Conservation (phyloP, 2,888 invertebrate genomes). For the Laothoe populi region DNA sequence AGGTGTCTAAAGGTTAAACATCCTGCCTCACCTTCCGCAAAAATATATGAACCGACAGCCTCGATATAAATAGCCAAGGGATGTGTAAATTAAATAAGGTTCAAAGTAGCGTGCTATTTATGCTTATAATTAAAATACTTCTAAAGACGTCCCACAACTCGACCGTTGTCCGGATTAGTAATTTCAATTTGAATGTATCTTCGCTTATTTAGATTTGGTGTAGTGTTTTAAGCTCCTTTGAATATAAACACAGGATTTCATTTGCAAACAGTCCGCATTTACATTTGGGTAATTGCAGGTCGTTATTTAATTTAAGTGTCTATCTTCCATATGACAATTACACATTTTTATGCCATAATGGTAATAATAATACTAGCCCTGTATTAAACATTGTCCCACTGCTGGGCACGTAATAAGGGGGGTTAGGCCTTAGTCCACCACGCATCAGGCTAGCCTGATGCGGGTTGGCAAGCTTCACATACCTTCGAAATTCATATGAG, state of each 20-base stretch:
- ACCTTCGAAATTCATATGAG: too few species aligned
- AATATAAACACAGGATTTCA: neutral
- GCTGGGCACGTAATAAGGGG: too few species aligned
- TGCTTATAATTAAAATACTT: neutral
- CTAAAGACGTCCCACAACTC: neutral
- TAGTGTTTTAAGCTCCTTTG: neutral
- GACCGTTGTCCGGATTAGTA: slow-evolving; percentile 8
- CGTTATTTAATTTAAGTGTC: too few species aligned
- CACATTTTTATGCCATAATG: too few species aligned
- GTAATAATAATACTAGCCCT: too few species aligned
- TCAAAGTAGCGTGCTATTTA: slow-evolving; percentile 8
- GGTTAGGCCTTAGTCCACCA: too few species aligned
- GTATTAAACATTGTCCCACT: too few species aligned
- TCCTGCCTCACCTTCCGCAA: neutral
- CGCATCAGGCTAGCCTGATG: too few species aligned
- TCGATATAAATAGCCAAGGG: neutral
- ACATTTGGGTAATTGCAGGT: neutral
- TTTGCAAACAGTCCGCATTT: neutral
- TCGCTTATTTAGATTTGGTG: neutral
- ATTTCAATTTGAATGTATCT: slow-evolving; percentile 13
- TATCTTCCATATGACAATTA: too few species aligned
- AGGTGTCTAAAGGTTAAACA: neutral
- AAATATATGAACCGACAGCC: neutral
- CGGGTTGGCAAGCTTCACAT: too few species aligned
- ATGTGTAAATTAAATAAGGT: slow-evolving; percentile 3